Percentiles rank a stretch among this genome's conserved stretches.
Evolutionary conservation across 2,797 vertebrate genomes (phyloP).

Genomic region (Sebastes iracundus): DNA sequence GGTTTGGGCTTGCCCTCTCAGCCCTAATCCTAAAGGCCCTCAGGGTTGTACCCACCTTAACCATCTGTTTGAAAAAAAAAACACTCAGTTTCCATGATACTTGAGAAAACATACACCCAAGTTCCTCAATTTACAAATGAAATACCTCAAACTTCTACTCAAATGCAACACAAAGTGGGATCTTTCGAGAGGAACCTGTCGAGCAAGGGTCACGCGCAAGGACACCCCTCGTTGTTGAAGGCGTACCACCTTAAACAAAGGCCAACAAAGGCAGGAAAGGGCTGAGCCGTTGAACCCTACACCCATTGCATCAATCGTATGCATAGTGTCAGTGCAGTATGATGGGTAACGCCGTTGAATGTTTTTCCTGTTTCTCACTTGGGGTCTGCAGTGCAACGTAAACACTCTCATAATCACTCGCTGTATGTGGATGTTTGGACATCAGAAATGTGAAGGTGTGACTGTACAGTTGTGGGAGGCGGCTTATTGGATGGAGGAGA

Average conservation of each 20-base stretch:
- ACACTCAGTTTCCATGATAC: constrained; percentile 57
- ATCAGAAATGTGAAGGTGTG: constrained; percentile 14
- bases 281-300: constrained; percentile 59
- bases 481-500: neutral
- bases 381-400: constrained; percentile 26
- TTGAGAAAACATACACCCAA: constrained; percentile 8
- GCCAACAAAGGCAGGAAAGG: constrained; percentile 82
- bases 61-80: constrained; percentile 35
- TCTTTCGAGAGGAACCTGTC: constrained; percentile 56
- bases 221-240: constrained; percentile 44
- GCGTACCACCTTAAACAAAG: constrained; percentile 67
- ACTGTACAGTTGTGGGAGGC: neutral
- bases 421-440: constrained; percentile 23
- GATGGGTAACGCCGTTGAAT: constrained; percentile 21
- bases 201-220: constrained; percentile 44
- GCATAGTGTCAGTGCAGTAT: constrained; percentile 20
- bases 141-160: constrained; percentile 25
- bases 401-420: constrained; percentile 36
- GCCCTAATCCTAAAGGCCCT: constrained; percentile 51
- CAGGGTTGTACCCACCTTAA: constrained; percentile 44
- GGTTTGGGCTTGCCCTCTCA: constrained; percentile 65
- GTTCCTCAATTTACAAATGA: constrained; percentile 59
- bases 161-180: constrained; percentile 13
- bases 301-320: constrained; percentile 36
- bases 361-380: constrained; percentile 66